These are phyloP conservation scores for Orthonyx spaldingii DNA, from an alignment of 2,113 vertebrate species.

Conservation along the genomic window DNA sequence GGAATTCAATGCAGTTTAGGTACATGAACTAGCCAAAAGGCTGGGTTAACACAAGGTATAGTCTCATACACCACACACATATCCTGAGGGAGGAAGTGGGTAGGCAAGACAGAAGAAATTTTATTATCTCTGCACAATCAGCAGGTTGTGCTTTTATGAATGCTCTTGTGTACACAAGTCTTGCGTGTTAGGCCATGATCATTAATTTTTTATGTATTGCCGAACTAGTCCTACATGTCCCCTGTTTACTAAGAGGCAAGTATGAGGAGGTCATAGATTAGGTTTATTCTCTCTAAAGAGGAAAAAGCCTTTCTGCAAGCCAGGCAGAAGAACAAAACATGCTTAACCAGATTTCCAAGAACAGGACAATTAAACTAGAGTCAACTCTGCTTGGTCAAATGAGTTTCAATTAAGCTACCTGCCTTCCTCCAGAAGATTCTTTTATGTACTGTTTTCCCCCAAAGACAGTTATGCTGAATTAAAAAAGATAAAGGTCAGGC, in stretches of 20 bases:
- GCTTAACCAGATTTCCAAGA: neutral
- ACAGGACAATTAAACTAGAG: neutral
- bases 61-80: neutral
- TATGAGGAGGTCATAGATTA: neutral
- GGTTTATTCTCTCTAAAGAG: neutral
- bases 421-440: neutral
- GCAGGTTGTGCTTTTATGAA: neutral
- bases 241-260: neutral
- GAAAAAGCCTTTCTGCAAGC: neutral
- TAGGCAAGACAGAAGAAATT: neutral
- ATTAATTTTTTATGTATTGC: neutral
- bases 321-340: neutral
- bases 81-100: neutral
- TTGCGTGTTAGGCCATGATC: neutral
- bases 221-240: neutral
- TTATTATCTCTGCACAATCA: neutral
- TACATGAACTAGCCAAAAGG: neutral
- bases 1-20: neutral
- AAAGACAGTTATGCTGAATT: neutral
- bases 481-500: neutral
- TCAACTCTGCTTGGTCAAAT: neutral
- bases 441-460: neutral
- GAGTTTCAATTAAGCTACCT: neutral
- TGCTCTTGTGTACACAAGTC: neutral
- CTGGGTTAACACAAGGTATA: neutral